Conservation (phyloP, 2,113 vertebrate genomes). For the Nipponia nippon region DNA sequence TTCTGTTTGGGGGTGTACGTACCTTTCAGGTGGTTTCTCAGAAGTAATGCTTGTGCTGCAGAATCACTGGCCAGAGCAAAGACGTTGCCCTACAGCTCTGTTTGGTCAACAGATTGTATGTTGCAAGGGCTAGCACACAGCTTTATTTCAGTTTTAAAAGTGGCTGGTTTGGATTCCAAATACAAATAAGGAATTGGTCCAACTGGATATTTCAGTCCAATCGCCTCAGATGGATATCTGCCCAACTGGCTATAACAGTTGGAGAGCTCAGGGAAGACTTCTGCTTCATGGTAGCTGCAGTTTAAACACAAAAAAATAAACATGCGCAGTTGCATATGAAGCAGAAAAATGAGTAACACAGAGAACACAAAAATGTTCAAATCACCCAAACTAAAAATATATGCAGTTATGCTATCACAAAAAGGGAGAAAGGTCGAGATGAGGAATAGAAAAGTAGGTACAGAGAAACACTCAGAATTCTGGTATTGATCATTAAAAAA, state of each 20-base stretch:
- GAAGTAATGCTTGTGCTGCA: not conserved
- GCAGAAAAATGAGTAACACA: not conserved
- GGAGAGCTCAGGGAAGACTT: not conserved
- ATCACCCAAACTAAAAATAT: not conserved
- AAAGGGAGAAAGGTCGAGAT: not conserved
- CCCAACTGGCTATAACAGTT: not conserved
- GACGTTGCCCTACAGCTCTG: not conserved
- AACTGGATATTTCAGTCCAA: not conserved
- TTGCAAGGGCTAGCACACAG: not conserved
- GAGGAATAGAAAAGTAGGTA: not conserved
- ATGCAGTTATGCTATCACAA: not conserved
- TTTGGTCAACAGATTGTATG: not conserved
- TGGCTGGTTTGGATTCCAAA: not conserved
- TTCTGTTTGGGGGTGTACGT: not conserved
- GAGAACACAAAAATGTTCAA: not conserved
- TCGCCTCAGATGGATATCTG: not conserved
- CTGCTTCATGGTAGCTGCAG: not conserved
- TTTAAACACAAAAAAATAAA: not conserved
- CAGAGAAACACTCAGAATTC: not conserved
- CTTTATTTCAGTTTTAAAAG: not conserved
- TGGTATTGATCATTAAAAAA: not conserved
- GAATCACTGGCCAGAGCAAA: not conserved
- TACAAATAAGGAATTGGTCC: not conserved
- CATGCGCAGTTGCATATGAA: not conserved
- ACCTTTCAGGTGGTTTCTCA: not conserved